phyloP scores from a whole-genome alignment of 2,113 vertebrate species.

The Cygnus atratus region DNA sequence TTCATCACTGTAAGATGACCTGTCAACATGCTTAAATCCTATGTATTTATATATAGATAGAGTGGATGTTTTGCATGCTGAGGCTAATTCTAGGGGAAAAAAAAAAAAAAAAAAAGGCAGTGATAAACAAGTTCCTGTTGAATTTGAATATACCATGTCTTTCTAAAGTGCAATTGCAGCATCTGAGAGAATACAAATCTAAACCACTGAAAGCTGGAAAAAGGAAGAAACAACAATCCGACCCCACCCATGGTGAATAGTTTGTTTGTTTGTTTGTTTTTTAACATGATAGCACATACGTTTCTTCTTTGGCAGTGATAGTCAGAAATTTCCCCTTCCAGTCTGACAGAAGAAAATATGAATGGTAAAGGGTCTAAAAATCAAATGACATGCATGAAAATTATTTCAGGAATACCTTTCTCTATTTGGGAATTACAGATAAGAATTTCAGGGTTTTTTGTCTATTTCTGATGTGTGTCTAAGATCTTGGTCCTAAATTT shows the following conservation, averaged over 20 bases:
- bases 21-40: neutral
- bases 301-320: neutral
- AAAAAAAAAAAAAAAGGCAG: neutral
- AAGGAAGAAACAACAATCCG: neutral
- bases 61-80: neutral
- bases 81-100: neutral
- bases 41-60: neutral
- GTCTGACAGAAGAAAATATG: neutral
- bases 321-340: neutral
- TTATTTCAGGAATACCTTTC: neutral
- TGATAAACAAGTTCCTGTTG: neutral
- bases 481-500: neutral
- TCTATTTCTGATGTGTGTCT: neutral
- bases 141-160: neutral
- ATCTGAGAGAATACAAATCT: neutral
- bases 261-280: no score
- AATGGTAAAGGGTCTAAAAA: neutral
- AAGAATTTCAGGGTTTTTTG: fast-evolving
- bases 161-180: neutral
- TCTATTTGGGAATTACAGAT: neutral
- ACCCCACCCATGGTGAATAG: neutral
- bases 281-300: neutral
- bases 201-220: neutral
- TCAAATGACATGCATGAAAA: neutral
- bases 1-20: neutral